Evolutionary conservation across 2,113 vertebrate genomes (phyloP), one percentile per base, ranked within the genome.

Genomic region (Caloenas nicobarica): DNA sequence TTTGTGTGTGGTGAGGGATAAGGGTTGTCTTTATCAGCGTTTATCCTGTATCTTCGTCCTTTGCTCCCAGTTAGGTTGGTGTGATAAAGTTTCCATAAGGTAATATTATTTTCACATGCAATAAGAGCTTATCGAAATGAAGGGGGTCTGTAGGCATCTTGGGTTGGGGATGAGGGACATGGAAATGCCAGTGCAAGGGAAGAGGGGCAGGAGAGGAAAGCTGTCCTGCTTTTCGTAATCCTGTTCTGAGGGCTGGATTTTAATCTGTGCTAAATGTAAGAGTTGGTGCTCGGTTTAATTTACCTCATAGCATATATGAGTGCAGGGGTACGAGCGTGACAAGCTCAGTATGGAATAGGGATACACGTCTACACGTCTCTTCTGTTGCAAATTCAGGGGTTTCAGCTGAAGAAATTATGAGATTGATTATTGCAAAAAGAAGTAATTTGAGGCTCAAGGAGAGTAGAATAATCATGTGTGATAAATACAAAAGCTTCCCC

Each of bases 51-150:
- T 40, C 31, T 58, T 68, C 33, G 51, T 62, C 25, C 40, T 74
- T 53, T 42, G 29, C n/a, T 51, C 18, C 2, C 13, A 19, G n/a
- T 62, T 61, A 16, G 0, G 0, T 46, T 31, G 22, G 13, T 3
- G 17, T 58, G 68, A 16, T 84, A 3, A 48, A 40, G 34, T 33
- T 64, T 57, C 92, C 1, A 0, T 33, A 16, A 44, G 51, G 25
- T 46, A 54, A 36, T 2, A 3, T 54, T 86, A n/a, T 28, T 61
- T 50, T 11, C 6, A 17, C 0, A 0, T 46, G 50, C 36, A 51
- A 3, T 18, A 33, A 26, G 3, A 53, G 21, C 56, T 48, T 29
- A 13, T 17, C 3, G 2, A 65, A 80, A 15, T 38, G 74, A 31
- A 9, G 19, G n/a, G 7, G 2, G 9, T 68, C 38, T 76, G 53